Conservation (phyloP, 2,888 invertebrate species). For the Drosophila eohydei region DNA sequence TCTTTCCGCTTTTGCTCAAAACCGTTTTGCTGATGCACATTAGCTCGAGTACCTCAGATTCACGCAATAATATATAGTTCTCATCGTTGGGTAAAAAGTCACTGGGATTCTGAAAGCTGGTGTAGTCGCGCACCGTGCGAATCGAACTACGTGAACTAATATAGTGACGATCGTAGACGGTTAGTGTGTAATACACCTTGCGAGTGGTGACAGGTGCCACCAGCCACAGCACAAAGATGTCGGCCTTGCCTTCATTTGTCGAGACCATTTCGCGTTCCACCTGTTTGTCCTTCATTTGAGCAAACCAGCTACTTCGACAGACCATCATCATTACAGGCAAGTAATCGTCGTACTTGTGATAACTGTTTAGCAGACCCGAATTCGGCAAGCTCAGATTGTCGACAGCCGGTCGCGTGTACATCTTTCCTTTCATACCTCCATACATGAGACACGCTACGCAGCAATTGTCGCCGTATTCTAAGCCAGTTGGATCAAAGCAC, state of each 20-base stretch:
- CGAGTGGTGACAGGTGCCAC: slow-evolving; percentile 29
- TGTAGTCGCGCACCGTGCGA: slow-evolving; percentile 38
- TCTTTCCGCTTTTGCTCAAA: background rate
- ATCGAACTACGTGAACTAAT: slow-evolving; percentile 37
- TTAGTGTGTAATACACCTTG: slow-evolving; percentile 46
- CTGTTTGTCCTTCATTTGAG: slow-evolving; percentile 38
- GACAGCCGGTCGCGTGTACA: slow-evolving; percentile 21
- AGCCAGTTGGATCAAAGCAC: slow-evolving; percentile 31
- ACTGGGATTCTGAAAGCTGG: slow-evolving; percentile 43
- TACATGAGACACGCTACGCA: slow-evolving; percentile 42
- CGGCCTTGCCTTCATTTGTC: background rate
- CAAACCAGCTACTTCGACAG: slow-evolving; percentile 51
- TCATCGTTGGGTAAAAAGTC: slow-evolving; percentile 40
- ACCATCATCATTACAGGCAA: slow-evolving; percentile 53
- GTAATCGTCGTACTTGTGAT: slow-evolving; percentile 25
- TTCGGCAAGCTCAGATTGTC: slow-evolving; percentile 38
- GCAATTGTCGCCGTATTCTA: background rate
- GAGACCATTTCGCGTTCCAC: slow-evolving; percentile 21
- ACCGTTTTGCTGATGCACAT: background rate
- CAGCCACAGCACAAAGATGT: slow-evolving; percentile 56
- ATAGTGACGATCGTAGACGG: slow-evolving; percentile 43
- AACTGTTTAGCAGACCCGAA: slow-evolving; percentile 16
- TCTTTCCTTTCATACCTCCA: slow-evolving; percentile 27
- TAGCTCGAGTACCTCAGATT: slow-evolving; percentile 31
- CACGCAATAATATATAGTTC: slow-evolving; percentile 52